Base-by-base conservation (phyloP, 1,140 invertebrate genomes). In the Rhyzopertha dominica region DNA sequence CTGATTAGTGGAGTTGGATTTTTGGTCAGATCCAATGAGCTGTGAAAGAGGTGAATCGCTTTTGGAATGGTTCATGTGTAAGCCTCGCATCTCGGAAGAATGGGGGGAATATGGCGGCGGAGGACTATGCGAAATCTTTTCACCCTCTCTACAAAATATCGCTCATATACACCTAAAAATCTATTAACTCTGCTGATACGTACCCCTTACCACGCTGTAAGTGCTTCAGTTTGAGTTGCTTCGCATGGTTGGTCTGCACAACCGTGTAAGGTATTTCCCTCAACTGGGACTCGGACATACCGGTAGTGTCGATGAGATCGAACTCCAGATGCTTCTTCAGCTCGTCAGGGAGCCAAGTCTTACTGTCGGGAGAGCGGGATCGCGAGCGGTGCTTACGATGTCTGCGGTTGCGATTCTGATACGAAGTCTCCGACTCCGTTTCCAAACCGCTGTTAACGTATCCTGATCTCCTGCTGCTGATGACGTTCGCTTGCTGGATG, bases 201-300 rank as follows among this genome's bases (percentile, higher is more conserved):
- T 68, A 72, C 68, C 66, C 70, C 47, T 67, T 67, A 56, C 70
- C 69, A 56, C 70, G 69, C 20, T 71, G 70, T 13, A 67, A 66
- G 4, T 70, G 72, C 41, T 74, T 68, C 2, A 78, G 66, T 50
- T 77, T 76, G 29, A 75, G 67, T 47, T 77, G 75, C 37, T 74
- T 68, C 1, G 74, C 74, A 36, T 75, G 73, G 50, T 75, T 80
- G 8, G 79, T 81, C 67, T 87, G 79, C 2, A 95, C 88, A 39
- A 91, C 87, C 2, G 88, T 92, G 66, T 94, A 97, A 2, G 91
- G 87, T 53, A 95, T 95, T 67, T 95, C 88, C 53, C 82, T 77
- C 3, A 93, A 74, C 62, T 95, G 88, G 48, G 87, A 84, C 55
- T 90, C 87, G 31, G 83, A 85, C 84, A 95, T 87, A 24, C 87